Evolutionary conservation across 2,113 vertebrate species (phyloP).

Genomic region (Peromyscus maniculatus): DNA sequence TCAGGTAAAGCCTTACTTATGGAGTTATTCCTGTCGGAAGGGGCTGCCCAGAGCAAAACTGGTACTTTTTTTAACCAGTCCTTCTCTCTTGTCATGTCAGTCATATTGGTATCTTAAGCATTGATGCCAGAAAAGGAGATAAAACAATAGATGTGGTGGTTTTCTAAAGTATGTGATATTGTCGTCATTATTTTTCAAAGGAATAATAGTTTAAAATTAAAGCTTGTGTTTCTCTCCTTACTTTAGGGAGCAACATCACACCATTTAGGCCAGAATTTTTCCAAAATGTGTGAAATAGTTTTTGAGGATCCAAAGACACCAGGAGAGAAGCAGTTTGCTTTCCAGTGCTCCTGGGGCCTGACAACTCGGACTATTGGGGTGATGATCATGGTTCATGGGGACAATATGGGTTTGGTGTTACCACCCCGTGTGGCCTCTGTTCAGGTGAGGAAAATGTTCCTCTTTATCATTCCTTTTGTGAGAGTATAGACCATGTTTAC

Average conservation of each 20-base stretch:
- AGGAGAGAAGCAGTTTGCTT: constrained; percentile 97
- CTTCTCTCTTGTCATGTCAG: not conserved
- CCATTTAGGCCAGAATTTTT: constrained; percentile 99
- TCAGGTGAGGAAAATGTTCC: constrained; percentile 90
- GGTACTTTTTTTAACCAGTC: not conserved
- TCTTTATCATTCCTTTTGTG: constrained; percentile 1
- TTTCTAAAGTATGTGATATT: not conserved
- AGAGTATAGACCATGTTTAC: not conserved
- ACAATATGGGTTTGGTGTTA: constrained; percentile 97
- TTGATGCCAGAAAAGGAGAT: not conserved
- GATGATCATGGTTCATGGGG: constrained; percentile 98
- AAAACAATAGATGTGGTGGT: not conserved
- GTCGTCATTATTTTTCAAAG: constrained; percentile 4
- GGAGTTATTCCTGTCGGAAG: not conserved
- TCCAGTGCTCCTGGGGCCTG: constrained; percentile 98
- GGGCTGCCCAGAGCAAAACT: not conserved
- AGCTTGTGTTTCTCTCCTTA: not conserved
- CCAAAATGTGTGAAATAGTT: constrained; percentile 97
- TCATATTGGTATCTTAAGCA: not conserved
- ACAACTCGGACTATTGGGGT: constrained; percentile 98
- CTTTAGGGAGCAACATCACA: constrained; percentile 96
- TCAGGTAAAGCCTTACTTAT: not conserved
- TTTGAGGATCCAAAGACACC: constrained; percentile 98
- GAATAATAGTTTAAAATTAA: not conserved
- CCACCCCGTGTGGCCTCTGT: constrained; percentile 96